These are phyloP conservation scores for Bolborhynchus lineola DNA, from an alignment of 2,113 vertebrate species.

Conservation along the genomic window DNA sequence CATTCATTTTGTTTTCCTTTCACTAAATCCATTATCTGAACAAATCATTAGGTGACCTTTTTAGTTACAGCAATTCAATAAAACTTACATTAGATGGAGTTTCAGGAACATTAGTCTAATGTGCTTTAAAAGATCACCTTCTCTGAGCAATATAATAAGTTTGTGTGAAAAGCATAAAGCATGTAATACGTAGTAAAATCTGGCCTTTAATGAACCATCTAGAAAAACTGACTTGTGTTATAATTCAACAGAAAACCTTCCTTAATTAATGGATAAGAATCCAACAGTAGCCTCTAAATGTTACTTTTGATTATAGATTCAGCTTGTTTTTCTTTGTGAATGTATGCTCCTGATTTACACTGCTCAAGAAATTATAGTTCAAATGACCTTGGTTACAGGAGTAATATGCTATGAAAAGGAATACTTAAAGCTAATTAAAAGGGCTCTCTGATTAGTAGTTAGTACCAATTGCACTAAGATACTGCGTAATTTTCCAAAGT, in stretches of 20 bases:
- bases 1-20: conserved; percentile 76
- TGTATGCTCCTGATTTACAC: neutral
- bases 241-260: conserved; percentile 67
- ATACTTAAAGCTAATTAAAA: conserved; percentile 32
- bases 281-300: neutral
- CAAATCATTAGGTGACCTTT: conserved; percentile 82
- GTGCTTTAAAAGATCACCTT: conserved; percentile 89
- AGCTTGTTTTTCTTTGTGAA: conserved; percentile 29
- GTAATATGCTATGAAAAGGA: conserved; percentile 25
- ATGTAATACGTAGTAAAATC: conserved; percentile 92
- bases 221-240: conserved; percentile 72
- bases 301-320: conserved; percentile 30
- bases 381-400: conserved; percentile 52
- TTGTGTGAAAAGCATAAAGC: conserved; percentile 92
- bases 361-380: neutral
- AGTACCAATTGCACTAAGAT: neutral
- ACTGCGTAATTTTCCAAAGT: conserved; percentile 4
- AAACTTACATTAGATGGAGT: conserved; percentile 85
- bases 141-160: conserved; percentile 87
- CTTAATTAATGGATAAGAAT: conserved; percentile 73
- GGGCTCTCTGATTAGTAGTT: neutral
- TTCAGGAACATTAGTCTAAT: conserved; percentile 91
- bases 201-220: conserved; percentile 90
- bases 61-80: conserved; percentile 83
- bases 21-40: conserved; percentile 76